These are phyloP conservation scores for Phrynocephalus forsythii DNA, from an alignment of 2,797 vertebrate species.

Conservation along the genomic window DNA sequence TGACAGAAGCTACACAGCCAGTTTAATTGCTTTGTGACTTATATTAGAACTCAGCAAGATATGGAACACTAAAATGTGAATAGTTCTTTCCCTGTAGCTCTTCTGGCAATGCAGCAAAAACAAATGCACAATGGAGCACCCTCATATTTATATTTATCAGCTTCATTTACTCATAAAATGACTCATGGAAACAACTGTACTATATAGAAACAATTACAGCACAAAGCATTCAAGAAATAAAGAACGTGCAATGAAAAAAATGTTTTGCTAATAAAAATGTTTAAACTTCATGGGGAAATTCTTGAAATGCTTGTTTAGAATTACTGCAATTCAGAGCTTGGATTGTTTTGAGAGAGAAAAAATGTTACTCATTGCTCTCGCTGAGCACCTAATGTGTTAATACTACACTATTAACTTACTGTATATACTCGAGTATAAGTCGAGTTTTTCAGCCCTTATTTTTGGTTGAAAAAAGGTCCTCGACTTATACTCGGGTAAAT, in stretches of 20 bases:
- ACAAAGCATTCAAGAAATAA: background rate
- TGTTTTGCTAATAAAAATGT: background rate
- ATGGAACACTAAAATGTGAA: constrained; percentile 60
- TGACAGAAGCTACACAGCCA: constrained; percentile 64
- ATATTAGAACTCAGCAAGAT: constrained; percentile 72
- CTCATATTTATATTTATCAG: background rate
- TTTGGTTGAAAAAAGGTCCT: too few relatives aligned
- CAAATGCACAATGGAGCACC: background rate
- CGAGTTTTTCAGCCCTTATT: too few relatives aligned
- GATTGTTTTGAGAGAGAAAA: background rate
- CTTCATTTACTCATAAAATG: constrained; percentile 1
- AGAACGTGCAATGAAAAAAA: background rate
- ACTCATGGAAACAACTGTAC: background rate
- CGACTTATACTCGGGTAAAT: too few relatives aligned
- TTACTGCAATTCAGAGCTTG: background rate
- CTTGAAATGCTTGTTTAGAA: background rate
- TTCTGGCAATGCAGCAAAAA: background rate
- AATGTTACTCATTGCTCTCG: background rate
- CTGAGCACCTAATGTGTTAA: background rate
- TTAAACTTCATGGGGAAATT: background rate
- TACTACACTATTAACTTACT: background rate
- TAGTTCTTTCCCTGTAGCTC: background rate
- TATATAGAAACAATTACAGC: background rate
- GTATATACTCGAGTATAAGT: too few relatives aligned
- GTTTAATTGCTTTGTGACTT: constrained; percentile 74